These are phyloP conservation scores for Cyprinodon diabolis DNA, from an alignment of 2,797 vertebrate species.

Conservation along the genomic window DNA sequence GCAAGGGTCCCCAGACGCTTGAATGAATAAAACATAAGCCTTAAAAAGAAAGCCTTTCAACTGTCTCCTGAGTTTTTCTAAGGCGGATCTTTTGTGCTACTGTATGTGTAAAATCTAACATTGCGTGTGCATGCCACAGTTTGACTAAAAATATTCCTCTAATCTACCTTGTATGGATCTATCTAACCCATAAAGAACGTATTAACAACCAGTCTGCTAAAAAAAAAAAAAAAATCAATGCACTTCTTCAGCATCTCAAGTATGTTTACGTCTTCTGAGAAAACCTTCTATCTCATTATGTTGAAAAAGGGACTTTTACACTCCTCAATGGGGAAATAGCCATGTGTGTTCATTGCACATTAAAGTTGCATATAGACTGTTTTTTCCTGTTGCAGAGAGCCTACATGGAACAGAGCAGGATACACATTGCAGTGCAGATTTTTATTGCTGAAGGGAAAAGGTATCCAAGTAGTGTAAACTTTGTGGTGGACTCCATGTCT, in stretches of 20 bases:
- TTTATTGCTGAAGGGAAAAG: background rate
- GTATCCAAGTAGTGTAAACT: background rate
- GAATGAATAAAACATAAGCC: conserved; percentile 72
- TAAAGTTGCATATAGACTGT: background rate
- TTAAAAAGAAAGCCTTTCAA: conserved; percentile 54
- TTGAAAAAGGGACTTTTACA: background rate
- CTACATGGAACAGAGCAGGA: background rate
- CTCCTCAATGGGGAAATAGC: background rate
- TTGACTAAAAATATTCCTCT: conserved; percentile 15
- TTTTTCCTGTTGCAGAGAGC: background rate
- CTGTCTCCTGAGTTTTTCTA: conserved; percentile 45
- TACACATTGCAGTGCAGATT: background rate
- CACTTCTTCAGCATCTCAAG: conserved; percentile 2
- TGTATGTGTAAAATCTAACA: conserved; percentile 9
- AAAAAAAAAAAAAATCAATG: background rate
- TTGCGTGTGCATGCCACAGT: conserved; percentile 6
- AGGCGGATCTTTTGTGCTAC: conserved; percentile 31
- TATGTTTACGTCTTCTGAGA: conserved; percentile 1
- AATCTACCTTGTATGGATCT: background rate
- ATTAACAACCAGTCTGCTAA: background rate
- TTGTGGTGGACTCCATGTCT: background rate
- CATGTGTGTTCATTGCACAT: background rate
- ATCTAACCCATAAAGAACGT: conserved; percentile 1
- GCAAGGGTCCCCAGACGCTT: conserved; percentile 46
- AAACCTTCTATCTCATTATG: background rate